A percentile compares a stretch with the other conserved stretches of the same genome.
These are phyloP conservation scores for Sphaeridia pumilis DNA, from an alignment of 2,888 invertebrate genomes.

Conservation along the genomic window DNA sequence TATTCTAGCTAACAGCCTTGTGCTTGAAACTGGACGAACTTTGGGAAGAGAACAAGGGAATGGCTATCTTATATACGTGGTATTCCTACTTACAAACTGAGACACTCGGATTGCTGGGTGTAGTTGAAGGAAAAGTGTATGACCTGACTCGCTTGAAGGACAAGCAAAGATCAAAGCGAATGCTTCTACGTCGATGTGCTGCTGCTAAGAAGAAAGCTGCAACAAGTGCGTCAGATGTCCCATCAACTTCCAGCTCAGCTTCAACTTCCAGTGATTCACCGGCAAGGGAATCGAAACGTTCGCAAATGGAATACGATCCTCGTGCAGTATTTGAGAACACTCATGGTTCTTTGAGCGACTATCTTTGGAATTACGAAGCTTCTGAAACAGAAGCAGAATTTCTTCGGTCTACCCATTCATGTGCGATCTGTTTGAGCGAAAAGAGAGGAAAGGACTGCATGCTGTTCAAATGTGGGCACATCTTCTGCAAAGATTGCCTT, in stretches of 20 bases:
- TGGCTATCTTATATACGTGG: slow-evolving; percentile 47
- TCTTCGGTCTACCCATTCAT: slow-evolving; percentile 38
- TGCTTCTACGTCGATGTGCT: too few species aligned
- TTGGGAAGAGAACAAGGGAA: slow-evolving; percentile 45
- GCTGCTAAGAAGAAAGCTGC: too few species aligned
- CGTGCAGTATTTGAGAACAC: slow-evolving; percentile 32
- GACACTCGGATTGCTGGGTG: slow-evolving; percentile 40
- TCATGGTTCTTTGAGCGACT: slow-evolving; percentile 11
- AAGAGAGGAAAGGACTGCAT: slow-evolving; percentile 44
- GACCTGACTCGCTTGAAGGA: slow-evolving; percentile 36
- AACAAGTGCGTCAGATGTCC: too few species aligned
- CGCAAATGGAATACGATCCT: slow-evolving; percentile 17
- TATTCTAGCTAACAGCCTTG: slow-evolving; percentile 41
- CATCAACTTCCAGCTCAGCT: too few species aligned
- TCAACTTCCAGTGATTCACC: too few species aligned
- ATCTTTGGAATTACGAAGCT: slow-evolving; percentile 38
- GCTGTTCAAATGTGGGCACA: slow-evolving; percentile 48
- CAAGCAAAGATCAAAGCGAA: too few species aligned
- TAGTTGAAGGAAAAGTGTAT: slow-evolving; percentile 35
- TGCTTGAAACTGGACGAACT: slow-evolving; percentile 45
- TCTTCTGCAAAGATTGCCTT: slow-evolving; percentile 50
- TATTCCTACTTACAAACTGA: slow-evolving; percentile 46
- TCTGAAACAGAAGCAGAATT: slow-evolving; percentile 39
- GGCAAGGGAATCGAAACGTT: too few species aligned
- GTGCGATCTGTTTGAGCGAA: slow-evolving; percentile 48